Base-by-base conservation (phyloP, 2,797 vertebrate species). In the Vultur gryphus region DNA sequence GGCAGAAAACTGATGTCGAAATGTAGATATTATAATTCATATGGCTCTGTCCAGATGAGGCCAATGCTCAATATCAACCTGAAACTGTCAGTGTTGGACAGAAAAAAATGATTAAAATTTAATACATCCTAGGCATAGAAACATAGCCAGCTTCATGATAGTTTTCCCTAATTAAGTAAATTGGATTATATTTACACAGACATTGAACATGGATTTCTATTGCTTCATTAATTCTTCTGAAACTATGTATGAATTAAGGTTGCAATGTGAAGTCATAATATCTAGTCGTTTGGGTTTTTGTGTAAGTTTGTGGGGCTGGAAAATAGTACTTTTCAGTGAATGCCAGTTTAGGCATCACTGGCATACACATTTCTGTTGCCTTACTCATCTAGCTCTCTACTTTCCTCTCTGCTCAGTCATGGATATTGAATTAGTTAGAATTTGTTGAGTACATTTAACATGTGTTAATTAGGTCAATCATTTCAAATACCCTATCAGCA, bases 401-500 rank as follows among this genome's bases (percentile, higher is more conserved):
- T 84, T 75, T 83, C 9, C 28, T 89, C 35, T 95, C 31, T 85
- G 25, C 78, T 81, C 65, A 84, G 51, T 84, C 59, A 46, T 82
- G 62, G 64, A 80, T 92, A 90, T 80, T 94, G 61, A 78, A 88
- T 80, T 77, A 71, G 66, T 84, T 86, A 75, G 67, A 89, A 93
- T 93, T 92, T 94, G 23, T 71, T 94, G 84, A 93, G 72, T 76
- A 80, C 49, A 57, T 95, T 90, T 85, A 90, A 93, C 62, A 54
- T 84, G 70, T 76, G 43, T 88, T 97, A 96, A 95, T 96, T 87
- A 90, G 70, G 86, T 93, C 90, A 86, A 87, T 96, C n/a, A 46
- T 85, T 96, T 90, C 49, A 93, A 89, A 87, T 90, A 89, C 37
- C 17, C 11, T 76, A 17, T 81, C 72, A 91, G 90, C 87, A 75